Evolutionary conservation across 2,113 vertebrate genomes (phyloP).

Genomic region (Eira barbara): DNA sequence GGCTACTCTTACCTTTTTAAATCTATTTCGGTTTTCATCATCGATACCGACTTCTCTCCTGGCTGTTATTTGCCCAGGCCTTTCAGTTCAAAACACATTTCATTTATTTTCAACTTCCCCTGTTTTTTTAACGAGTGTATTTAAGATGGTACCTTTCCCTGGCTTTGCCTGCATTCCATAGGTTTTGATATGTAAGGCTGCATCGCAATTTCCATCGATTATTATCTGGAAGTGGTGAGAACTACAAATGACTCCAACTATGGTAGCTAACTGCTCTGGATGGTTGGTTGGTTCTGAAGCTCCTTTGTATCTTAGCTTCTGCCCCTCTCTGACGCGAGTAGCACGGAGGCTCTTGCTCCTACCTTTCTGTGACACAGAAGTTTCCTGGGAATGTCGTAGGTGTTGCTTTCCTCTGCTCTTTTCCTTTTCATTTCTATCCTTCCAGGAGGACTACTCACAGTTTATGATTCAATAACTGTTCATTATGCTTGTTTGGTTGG

Average conservation of each 20-base stretch:
- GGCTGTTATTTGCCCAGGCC: background rate
- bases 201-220: background rate
- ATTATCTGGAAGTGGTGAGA: background rate
- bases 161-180: background rate
- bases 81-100: background rate
- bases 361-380: background rate
- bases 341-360: background rate
- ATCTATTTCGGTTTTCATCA: background rate
- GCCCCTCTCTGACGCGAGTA: background rate
- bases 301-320: background rate
- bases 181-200: background rate
- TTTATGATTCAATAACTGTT: background rate
- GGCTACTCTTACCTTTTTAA: background rate
- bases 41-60: background rate
- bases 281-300: background rate
- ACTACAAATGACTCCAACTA: background rate
- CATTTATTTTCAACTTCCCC: background rate
- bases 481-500: background rate
- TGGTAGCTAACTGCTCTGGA: background rate
- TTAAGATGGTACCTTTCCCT: background rate
- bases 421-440: background rate
- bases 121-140: background rate
- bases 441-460: background rate
- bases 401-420: background rate
- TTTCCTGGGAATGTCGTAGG: background rate